A percentile compares a stretch with the other conserved stretches of the same genome.
Evolutionary conservation across 2,797 vertebrate genomes (phyloP).

Genomic region (Decapterus maruadsi): DNA sequence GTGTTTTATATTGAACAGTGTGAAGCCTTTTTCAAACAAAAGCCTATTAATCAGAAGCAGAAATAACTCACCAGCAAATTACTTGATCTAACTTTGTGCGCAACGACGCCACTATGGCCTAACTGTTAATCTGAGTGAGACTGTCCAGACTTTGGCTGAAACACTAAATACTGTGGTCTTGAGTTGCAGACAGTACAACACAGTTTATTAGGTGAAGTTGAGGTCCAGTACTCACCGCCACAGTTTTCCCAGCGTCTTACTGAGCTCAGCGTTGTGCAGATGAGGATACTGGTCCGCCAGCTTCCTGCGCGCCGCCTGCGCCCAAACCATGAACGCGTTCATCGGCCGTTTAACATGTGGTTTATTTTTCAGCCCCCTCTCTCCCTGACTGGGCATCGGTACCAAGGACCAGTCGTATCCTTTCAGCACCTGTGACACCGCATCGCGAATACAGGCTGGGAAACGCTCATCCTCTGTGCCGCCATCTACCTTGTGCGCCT

Average conservation of each 20-base stretch:
- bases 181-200: not conserved
- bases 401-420: conserved; percentile 95
- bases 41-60: too few species aligned
- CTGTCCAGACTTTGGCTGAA: not conserved
- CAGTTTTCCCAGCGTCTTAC: conserved; percentile 92
- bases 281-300: conserved; percentile 92
- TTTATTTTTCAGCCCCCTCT: conserved; percentile 87
- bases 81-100: not conserved
- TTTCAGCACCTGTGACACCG: conserved; percentile 93
- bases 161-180: not conserved
- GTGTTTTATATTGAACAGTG: not conserved
- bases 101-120: not conserved
- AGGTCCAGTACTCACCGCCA: conserved; percentile 86
- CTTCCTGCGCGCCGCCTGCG: conserved; percentile 89
- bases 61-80: not conserved
- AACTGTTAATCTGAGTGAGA: not conserved
- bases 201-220: too few species aligned
- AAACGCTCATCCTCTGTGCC: conserved; percentile 88
- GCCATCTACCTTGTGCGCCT: conserved; percentile 73
- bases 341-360: conserved; percentile 91
- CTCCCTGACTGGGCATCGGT: conserved; percentile 88
- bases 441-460: conserved; percentile 92
- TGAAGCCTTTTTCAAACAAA: not conserved
- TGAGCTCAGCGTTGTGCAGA: conserved; percentile 93
- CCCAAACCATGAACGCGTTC: conserved; percentile 93